Evolutionary conservation across 2,797 vertebrate genomes (phyloP).

Genomic region (Apogon talboti): DNA sequence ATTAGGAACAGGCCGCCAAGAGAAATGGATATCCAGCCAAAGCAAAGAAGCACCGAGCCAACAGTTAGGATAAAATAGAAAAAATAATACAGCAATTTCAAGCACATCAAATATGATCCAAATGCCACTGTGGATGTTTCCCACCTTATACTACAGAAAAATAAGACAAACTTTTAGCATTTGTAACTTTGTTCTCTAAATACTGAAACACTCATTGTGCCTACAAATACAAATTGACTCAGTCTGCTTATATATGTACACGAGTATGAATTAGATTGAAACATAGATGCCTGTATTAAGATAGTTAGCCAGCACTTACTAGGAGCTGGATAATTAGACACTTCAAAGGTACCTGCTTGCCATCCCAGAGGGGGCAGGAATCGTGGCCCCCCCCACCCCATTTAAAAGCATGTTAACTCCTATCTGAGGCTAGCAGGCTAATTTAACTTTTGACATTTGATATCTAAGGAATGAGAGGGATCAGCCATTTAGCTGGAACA

Average conservation of each 20-base stretch:
- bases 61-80: slow-evolving; percentile 64
- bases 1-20: slow-evolving; percentile 79
- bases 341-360: slow-evolving; percentile 92
- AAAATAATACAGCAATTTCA: slow-evolving; percentile 62
- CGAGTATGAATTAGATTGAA: slow-evolving; percentile 19
- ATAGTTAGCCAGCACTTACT: slow-evolving; percentile 86
- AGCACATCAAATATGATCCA: slow-evolving; percentile 53
- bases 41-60: slow-evolving; percentile 71
- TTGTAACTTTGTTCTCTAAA: slow-evolving; percentile 9
- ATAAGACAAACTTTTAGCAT: slow-evolving; percentile 25
- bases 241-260: background rate
- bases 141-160: slow-evolving; percentile 49
- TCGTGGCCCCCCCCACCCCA: slow-evolving; percentile 72
- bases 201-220: slow-evolving; percentile 1
- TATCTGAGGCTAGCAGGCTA: slow-evolving; percentile 89
- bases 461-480: slow-evolving; percentile 87
- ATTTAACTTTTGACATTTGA: slow-evolving; percentile 89
- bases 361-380: slow-evolving; percentile 83
- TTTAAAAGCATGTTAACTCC: slow-evolving; percentile 90
- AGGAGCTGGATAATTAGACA: slow-evolving; percentile 91
- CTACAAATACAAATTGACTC: slow-evolving; percentile 22
- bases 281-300: slow-evolving; percentile 77
- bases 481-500: slow-evolving; percentile 88
- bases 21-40: slow-evolving; percentile 77
- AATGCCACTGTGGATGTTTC: slow-evolving; percentile 53